Evolutionary conservation across 2,888 invertebrate species (phyloP).

Genomic region (Vesta saturnalis): DNA sequence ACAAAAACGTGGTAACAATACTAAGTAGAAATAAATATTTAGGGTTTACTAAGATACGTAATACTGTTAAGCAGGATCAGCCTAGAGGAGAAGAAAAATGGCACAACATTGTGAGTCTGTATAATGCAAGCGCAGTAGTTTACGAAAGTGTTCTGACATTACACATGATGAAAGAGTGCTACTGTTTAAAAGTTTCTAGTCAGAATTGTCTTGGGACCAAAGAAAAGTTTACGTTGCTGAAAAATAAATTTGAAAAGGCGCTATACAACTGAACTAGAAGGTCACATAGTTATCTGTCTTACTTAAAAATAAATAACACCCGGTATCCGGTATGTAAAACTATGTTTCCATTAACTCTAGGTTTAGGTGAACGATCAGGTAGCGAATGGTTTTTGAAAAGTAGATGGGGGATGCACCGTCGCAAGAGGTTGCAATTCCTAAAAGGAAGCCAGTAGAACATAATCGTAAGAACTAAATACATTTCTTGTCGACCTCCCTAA

Average conservation of each 20-base stretch:
- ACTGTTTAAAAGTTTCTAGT: not conserved
- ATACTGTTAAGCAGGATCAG: conserved; percentile 3
- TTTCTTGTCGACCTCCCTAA: conserved; percentile 8
- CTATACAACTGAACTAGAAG: conserved; percentile 6
- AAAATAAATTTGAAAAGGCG: conserved; percentile 3
- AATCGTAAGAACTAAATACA: not conserved
- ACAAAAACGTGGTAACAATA: conserved; percentile 1
- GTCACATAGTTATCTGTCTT: conserved; percentile 5
- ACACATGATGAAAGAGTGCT: not conserved
- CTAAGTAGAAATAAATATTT: conserved; percentile 11
- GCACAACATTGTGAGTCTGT: not conserved
- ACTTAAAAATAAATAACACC: not conserved
- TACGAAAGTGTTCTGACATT: conserved; percentile 4
- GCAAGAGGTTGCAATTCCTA: no score
- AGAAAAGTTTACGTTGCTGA: conserved; percentile 3
- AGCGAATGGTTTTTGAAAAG: conserved; percentile 7
- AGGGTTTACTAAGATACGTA: not conserved
- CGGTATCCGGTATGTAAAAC: conserved; percentile 3
- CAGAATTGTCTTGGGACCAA: conserved; percentile 7
- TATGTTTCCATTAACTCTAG: not conserved
- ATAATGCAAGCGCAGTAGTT: not conserved
- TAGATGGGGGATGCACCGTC: not conserved
- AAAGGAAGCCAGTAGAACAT: conserved; percentile 8
- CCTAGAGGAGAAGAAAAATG: not conserved
- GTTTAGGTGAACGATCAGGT: conserved; percentile 4